Base-by-base conservation (phyloP, 2,797 vertebrate genomes). In the Chromis chromis region DNA sequence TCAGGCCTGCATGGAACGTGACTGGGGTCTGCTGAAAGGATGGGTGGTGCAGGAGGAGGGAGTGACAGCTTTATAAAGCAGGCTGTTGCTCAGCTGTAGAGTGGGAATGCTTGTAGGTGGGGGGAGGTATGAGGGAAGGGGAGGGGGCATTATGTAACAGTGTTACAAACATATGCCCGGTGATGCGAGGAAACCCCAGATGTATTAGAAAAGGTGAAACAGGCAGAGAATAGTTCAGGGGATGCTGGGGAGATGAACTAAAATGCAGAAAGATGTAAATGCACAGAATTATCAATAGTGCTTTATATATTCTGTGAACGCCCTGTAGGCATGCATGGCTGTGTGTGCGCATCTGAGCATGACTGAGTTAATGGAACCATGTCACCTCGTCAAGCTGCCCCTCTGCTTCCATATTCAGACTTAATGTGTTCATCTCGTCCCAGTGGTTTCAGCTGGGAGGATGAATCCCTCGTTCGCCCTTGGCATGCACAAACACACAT, bases 341-440 rank as follows among this genome's bases (percentile, higher is more conserved):
- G 68, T n/a, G 70, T 74, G 68, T 69, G 63, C 61, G 57, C 77
- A 52, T 79, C 66, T 83, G 84, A 85, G 88, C 88, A 44, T 85
- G 77, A 82, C 79, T 67, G 85, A 87, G 84, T 90, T 89, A 89
- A 90, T 70, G 91, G 86, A 86, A 89, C 89, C 89, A 83, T 89
- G 89, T 86, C 82, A 89, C 79, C 74, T 87, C 83, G 42, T 90
- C 78, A 91, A 87, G 89, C 91, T 88, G 88, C 84, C 88, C 81
- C 72, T 75, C 78, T 84, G 78, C 86, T 75, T 91, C 70, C 63
- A 67, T 63, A 31, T 75, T 78, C 85, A 81, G 78, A 66, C 61
- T 79, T 88, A 84, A 92, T 84, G 84, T 86, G 89, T 69, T 89
- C 80, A 89, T 89, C 70, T 81, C 88, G 75, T 81, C 76, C 80